A percentile compares a stretch with the other conserved stretches of the same genome.
These are phyloP conservation scores for Labia minor DNA, from an alignment of 2,888 invertebrate species.

Conservation along the genomic window DNA sequence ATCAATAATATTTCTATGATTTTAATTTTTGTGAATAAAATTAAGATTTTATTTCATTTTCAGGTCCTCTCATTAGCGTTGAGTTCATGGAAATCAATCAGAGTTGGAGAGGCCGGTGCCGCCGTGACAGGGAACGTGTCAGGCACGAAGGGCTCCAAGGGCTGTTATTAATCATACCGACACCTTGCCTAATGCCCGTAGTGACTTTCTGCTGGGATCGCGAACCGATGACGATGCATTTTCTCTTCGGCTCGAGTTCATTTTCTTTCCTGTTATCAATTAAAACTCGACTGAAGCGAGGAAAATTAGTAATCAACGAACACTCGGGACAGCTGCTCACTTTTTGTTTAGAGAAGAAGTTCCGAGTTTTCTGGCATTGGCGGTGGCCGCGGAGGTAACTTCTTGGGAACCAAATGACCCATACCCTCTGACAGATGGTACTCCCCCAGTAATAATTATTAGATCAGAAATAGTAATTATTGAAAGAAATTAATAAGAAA, in stretches of 20 bases:
- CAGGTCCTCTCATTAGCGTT: background rate
- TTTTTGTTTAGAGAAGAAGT: background rate
- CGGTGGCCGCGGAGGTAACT: background rate
- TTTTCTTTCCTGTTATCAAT: slow-evolving; percentile 23
- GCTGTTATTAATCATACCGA: background rate
- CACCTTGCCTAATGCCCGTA: slow-evolving; percentile 15
- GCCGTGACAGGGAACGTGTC: background rate
- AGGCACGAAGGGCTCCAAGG: background rate
- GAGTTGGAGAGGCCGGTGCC: background rate
- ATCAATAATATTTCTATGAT: background rate
- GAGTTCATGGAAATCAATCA: background rate
- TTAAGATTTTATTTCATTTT: too few species aligned
- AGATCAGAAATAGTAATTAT: background rate
- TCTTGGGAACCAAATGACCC: slow-evolving; percentile 9
- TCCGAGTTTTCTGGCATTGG: background rate
- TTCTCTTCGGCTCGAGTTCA: background rate
- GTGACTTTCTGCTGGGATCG: slow-evolving; percentile 9
- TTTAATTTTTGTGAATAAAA: background rate
- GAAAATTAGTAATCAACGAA: slow-evolving; percentile 25
- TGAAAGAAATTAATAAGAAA: slow-evolving; percentile 2
- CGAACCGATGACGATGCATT: slow-evolving; percentile 19
- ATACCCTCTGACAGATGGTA: background rate
- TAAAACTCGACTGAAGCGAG: slow-evolving; percentile 23
- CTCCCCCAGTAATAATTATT: background rate
- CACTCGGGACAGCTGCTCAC: background rate